phyloP scores from a whole-genome alignment of 2,113 vertebrate species.

The Paramisgurnus dabryanus region DNA sequence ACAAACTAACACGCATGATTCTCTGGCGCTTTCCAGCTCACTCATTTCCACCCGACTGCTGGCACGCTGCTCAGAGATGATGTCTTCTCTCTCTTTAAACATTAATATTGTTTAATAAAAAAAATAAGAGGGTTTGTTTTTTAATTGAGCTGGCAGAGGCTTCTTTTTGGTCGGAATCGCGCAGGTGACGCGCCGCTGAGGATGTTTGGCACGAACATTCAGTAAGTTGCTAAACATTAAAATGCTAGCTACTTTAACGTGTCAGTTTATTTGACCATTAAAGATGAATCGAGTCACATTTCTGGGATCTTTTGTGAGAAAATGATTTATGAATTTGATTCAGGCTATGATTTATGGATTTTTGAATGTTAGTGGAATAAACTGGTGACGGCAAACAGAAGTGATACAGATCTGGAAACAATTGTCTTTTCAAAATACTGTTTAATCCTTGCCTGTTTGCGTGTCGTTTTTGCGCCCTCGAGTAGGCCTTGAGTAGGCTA shows the following conservation, averaged over 20 bases:
- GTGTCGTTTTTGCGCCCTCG: too few relatives aligned
- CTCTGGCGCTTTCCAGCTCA: slow-evolving; percentile 52
- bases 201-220: slow-evolving; percentile 4
- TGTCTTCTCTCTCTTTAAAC: slow-evolving; percentile 58
- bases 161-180: slow-evolving; percentile 54
- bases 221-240: not conserved
- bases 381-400: not conserved
- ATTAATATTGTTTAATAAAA: slow-evolving; percentile 61
- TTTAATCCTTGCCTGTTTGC: too few relatives aligned
- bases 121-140: slow-evolving; percentile 50
- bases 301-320: not conserved
- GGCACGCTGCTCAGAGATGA: slow-evolving; percentile 55
- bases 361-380: not conserved
- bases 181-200: slow-evolving; percentile 14
- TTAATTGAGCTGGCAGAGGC: slow-evolving; percentile 62
- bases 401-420: not conserved
- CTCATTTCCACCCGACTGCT: slow-evolving; percentile 57
- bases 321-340: not conserved
- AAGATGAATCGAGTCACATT: too few relatives aligned
- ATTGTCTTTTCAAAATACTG: not conserved
- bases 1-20: slow-evolving; percentile 57
- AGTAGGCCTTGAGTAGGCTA: too few relatives aligned
- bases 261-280: not conserved
- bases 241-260: not conserved
- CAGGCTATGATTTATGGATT: not conserved